A percentile compares a stretch with the other conserved stretches of the same genome.
phyloP scores from a whole-genome alignment of 2,113 vertebrate species.

The Alethe diademata region DNA sequence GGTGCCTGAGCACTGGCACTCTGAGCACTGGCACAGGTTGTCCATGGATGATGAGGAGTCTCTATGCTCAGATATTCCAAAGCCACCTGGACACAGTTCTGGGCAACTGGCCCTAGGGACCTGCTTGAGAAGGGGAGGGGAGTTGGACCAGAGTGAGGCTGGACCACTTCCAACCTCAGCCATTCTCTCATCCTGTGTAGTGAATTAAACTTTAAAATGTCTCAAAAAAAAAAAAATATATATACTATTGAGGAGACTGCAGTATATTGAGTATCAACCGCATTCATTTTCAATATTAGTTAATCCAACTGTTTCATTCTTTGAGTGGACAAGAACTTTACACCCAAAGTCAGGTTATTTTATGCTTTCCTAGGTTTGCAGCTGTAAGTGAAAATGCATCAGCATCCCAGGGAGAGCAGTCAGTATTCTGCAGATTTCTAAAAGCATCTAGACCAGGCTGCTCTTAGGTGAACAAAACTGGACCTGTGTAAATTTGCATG shows the following conservation, averaged over 20 bases:
- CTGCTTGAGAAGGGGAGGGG: neutral
- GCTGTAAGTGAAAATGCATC: neutral
- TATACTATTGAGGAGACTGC: neutral
- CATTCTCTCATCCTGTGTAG: neutral
- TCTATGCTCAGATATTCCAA: neutral
- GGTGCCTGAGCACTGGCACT: neutral
- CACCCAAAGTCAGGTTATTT: conserved; percentile 9
- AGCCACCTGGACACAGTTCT: neutral
- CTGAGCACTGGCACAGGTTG: neutral
- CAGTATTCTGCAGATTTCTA: neutral
- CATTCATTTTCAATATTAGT: neutral
- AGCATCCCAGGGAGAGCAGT: neutral
- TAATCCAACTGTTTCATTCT: neutral
- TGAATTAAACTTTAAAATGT: neutral
- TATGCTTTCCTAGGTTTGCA: neutral
- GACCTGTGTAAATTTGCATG: neutral
- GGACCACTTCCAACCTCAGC: neutral
- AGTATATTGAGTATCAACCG: neutral
- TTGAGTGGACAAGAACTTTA: neutral
- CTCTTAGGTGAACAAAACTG: neutral
- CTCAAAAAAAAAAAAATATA: neutral
- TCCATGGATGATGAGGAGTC: neutral
- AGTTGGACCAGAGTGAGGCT: neutral
- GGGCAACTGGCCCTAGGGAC: neutral
- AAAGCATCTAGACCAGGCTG: neutral